These are phyloP conservation scores for Tichodroma muraria DNA, from an alignment of 2,113 vertebrate species.

Conservation along the genomic window DNA sequence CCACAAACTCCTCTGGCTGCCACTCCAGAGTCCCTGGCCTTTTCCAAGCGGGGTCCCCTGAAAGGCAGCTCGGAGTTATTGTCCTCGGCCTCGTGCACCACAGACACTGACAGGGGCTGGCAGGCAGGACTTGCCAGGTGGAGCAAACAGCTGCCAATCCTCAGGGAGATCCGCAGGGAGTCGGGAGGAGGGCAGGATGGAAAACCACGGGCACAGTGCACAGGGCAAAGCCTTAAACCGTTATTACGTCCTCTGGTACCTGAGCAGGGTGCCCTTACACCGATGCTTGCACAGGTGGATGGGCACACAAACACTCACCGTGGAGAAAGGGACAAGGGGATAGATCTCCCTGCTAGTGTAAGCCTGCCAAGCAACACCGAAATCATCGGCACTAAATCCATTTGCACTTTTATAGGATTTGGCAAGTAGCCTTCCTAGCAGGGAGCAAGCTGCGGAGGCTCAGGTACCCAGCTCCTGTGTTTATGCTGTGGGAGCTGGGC, in stretches of 20 bases:
- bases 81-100: neutral
- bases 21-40: conserved; percentile 23
- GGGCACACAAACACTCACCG: neutral
- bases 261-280: neutral
- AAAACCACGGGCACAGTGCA: neutral
- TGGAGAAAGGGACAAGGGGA: neutral
- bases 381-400: conserved; percentile 2
- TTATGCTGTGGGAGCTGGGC: neutral
- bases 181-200: neutral
- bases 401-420: conserved; percentile 35
- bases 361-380: neutral
- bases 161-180: neutral
- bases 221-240: neutral
- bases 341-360: neutral
- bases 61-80: neutral
- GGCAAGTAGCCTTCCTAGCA: neutral
- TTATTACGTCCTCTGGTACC: neutral
- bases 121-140: conserved; percentile 25
- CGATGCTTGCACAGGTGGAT: neutral
- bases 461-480: neutral
- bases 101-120: conserved; percentile 35
- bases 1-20: conserved; percentile 55
- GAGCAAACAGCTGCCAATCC: conserved; percentile 44
- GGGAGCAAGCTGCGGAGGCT: neutral
- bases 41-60: neutral